Evolutionary conservation across 1,140 invertebrate genomes (phyloP), one percentile per base, ranked within the genome.

Genomic region (Trialeurodes vaporariorum): DNA sequence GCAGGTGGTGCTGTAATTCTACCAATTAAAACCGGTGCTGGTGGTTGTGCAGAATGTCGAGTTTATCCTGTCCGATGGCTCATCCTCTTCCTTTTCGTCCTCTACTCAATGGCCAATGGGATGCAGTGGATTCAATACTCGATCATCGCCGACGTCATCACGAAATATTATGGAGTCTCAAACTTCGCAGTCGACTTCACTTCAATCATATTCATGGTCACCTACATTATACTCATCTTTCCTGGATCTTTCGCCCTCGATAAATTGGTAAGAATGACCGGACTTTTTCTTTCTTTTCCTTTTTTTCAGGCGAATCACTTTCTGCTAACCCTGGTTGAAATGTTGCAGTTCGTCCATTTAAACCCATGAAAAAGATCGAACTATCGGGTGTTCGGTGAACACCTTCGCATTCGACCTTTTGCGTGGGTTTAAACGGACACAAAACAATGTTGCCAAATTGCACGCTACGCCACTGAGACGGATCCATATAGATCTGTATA

Each of bases 131-230:
- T 93, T 71, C 88, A 93, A 78, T 93, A 90, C 82, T 88, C 88
- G 72, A 93, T 93, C 74, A 93, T 94, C 69, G 84, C 86, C 69
- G 86, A 90, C 75, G 84, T 90, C 65, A 83, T 75, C 62, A 77
- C 81, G 66, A 92, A 91, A 78, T 94, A 93, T 78, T 81, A 82
- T 23, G 87, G 93, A 23, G 72, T 72, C 0, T 81, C 78, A 22
- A 83, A 82, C 64, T 83, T 86, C 49, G 83, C 83, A 68, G 89
- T 98, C 25, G 91, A 98, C 77, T 96, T 93, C 93, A 93, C 94
- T 49, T 96, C 94, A 13, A 92, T 98, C 88, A 88, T 98, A 71
- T 98, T 90, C 78, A 98, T 98, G 95, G 85, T 96, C 70, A 86
- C 89, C 1, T 99, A 98, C 76, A 94, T 98, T 73, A 92, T 94